Evolutionary conservation across 1,140 invertebrate genomes (phyloP).

Genomic region (Bombus confusus): DNA sequence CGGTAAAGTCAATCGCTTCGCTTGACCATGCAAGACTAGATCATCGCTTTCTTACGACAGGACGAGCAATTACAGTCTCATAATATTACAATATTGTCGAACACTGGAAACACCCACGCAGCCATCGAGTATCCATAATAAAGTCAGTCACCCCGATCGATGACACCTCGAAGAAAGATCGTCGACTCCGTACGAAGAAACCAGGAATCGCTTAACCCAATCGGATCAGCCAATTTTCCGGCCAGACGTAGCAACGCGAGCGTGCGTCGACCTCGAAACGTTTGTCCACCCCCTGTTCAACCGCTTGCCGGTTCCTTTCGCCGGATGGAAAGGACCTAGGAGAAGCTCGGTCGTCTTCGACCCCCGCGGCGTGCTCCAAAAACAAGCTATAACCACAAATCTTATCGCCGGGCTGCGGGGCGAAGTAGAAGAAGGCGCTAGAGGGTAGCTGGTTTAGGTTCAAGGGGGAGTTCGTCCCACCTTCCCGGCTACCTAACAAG

Average conservation of each 20-base stretch:
- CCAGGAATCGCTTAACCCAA: not conserved
- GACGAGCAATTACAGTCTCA: not conserved
- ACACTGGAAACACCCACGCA: not conserved
- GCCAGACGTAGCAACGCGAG: not conserved
- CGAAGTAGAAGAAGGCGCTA: slow-evolving; percentile 54
- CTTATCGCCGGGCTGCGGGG: slow-evolving; percentile 60
- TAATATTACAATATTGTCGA: not conserved
- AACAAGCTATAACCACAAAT: slow-evolving; percentile 76
- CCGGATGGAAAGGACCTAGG: slow-evolving; percentile 37
- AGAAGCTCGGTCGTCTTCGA: slow-evolving; percentile 40
- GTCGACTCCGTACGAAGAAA: not conserved
- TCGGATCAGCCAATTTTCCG: not conserved
- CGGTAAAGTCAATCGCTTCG: no score
- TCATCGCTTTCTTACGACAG: not conserved
- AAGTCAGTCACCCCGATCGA: not conserved
- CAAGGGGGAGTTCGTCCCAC: slow-evolving; percentile 67
- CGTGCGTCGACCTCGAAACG: not conserved
- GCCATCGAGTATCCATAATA: not conserved
- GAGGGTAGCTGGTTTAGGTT: slow-evolving; percentile 60
- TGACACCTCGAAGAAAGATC: not conserved
- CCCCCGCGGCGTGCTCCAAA: slow-evolving; percentile 61
- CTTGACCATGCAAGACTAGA: not conserved
- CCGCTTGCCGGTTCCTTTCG: not conserved
- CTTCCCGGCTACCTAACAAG: slow-evolving; percentile 74
- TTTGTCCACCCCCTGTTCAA: not conserved